These are phyloP conservation scores for Haliaeetus leucogaster DNA, from an alignment of 2,113 vertebrate species.

Conservation along the genomic window DNA sequence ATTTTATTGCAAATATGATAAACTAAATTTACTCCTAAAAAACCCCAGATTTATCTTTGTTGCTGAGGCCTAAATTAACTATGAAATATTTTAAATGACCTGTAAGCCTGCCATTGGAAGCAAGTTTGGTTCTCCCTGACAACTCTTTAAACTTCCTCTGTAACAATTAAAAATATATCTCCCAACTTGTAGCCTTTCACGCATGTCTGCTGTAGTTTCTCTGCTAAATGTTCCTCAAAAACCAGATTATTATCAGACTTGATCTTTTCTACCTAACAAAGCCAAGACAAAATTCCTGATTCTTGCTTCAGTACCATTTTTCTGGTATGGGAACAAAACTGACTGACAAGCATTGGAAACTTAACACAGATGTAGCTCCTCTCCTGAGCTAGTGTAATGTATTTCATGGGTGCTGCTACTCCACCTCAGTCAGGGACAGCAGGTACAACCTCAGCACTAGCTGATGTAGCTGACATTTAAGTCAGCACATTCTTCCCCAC, in stretches of 20 bases:
- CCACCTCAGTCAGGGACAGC: neutral
- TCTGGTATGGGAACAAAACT: neutral
- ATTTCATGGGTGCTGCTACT: neutral
- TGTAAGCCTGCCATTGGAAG: neutral
- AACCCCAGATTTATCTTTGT: accelerated
- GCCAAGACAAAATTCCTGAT: neutral
- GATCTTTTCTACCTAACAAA: neutral
- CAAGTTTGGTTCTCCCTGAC: neutral
- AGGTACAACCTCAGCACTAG: neutral
- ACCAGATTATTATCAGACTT: neutral
- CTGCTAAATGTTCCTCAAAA: neutral
- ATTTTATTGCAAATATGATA: neutral
- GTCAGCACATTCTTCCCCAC: neutral
- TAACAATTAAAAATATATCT: neutral
- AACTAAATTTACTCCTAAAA: neutral
- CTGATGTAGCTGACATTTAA: neutral
- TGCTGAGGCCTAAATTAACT: neutral
- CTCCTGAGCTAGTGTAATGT: neutral
- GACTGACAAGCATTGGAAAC: neutral
- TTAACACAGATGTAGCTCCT: neutral
- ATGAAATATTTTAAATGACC: neutral
- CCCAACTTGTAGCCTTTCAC: neutral
- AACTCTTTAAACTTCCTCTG: neutral
- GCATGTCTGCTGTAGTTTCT: neutral
- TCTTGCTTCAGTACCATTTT: neutral